Evolutionary conservation across 2,797 vertebrate genomes (phyloP), one percentile per base, ranked within the genome.

Genomic region (Lates japonicus): DNA sequence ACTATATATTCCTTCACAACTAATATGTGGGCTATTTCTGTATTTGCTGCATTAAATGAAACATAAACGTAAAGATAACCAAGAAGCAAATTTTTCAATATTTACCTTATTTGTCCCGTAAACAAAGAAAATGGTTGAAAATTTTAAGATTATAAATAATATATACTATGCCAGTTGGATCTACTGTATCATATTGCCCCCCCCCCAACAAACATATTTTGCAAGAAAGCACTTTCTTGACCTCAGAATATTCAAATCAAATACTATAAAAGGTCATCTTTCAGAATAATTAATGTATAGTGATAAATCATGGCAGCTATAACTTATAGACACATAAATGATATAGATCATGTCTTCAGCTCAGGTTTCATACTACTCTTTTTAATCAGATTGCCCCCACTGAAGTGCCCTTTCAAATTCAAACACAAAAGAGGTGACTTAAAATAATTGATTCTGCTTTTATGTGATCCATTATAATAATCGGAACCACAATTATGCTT

Each of bases 361-460:
- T 74, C 81, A 90, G 88, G 89, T 90, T 85, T 84, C 83, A 80
- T 84, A 80, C 88, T 93, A 92, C 93, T 93, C 92, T 90, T 94
- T 94, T 94, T 95, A 95, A 95, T 95, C 92, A 94, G 87, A 94
- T 81, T 92, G 90, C 84, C 83, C 89, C 77, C 60, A 78, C 90
- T 44, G 52, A 86, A 93, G 89, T 86, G 92, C 88, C 91, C 93
- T 95, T 95, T 94, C 87, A 93, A 92, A 95, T 94, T 86, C 88
- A 93, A 94, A 93, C 88, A 92, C 91, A 95, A 92, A 92, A 93
- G 92, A 92, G 91, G 92, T 91, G 92, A 91, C 94, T 94, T 94
- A 95, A 94, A 95, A 94, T 93, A 93, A 95, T 95, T 94, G 93
- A 95, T 92, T 92, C 90, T 29, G 86, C 84, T 94, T 95, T 95